phyloP scores from a whole-genome alignment of 2,888 invertebrate genomes.

The Timema podura region DNA sequence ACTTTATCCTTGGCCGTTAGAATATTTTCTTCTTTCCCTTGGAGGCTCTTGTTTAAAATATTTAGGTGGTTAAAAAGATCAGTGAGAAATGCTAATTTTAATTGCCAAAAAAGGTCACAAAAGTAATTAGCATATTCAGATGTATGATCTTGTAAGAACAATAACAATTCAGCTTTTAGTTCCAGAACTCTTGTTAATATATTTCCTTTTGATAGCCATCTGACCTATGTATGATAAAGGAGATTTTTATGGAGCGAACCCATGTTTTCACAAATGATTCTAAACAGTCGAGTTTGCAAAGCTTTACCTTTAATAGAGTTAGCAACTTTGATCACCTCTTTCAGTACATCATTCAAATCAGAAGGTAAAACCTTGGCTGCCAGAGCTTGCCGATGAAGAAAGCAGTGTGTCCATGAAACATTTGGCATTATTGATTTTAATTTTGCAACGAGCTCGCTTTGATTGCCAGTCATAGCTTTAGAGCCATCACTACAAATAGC shows the following conservation, averaged over 20 bases:
- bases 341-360: no score
- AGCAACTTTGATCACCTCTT: neutral
- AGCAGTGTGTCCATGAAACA: no score
- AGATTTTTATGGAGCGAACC: neutral
- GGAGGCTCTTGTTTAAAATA: neutral
- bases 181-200: no score
- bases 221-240: neutral
- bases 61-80: neutral
- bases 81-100: neutral
- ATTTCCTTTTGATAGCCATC: slow-evolving; percentile 1
- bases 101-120: neutral
- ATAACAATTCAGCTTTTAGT: no score
- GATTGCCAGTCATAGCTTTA: no score
- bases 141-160: no score
- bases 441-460: no score
- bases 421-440: no score
- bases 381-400: no score
- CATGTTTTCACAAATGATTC: slow-evolving; percentile 1
- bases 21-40: neutral
- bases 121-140: neutral
- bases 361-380: no score
- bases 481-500: no score
- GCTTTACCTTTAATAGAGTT: slow-evolving; percentile 3
- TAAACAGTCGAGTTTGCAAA: neutral
- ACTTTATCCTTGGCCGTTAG: slow-evolving; percentile 1